These are phyloP conservation scores for Drosophila busckii DNA, from an alignment of 1,140 invertebrate genomes.

Conservation along the genomic window DNA sequence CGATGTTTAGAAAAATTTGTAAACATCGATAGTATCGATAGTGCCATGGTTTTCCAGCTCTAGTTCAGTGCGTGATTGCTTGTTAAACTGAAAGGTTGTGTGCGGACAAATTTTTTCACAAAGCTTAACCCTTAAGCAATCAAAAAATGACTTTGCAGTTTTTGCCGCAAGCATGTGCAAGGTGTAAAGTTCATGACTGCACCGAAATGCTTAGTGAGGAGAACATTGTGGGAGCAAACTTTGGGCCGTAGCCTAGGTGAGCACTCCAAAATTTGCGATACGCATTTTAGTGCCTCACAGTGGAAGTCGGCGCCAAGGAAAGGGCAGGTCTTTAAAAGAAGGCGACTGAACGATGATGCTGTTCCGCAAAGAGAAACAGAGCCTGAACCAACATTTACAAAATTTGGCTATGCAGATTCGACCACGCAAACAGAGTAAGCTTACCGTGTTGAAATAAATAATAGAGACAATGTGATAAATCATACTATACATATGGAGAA, in stretches of 20 bases:
- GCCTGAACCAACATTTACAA: not conserved
- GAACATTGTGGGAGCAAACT: slow-evolving; percentile 8
- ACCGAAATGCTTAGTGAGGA: slow-evolving; percentile 9
- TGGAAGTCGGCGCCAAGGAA: slow-evolving; percentile 3
- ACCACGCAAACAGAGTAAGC: slow-evolving; percentile 24
- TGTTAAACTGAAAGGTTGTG: not conserved
- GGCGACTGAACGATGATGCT: slow-evolving; percentile 1
- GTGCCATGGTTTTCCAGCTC: too few relatives aligned
- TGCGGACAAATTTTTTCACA: not conserved
- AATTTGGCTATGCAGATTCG: not conserved
- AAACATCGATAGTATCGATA: too few relatives aligned
- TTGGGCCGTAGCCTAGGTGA: slow-evolving; percentile 7
- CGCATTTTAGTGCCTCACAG: slow-evolving; percentile 4
- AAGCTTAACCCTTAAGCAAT: not conserved
- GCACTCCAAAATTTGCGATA: slow-evolving; percentile 4
- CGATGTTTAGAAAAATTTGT: too few relatives aligned
- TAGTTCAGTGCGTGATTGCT: not conserved
- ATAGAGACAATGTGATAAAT: not conserved
- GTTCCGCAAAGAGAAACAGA: slow-evolving; percentile 2
- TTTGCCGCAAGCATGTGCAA: slow-evolving; percentile 3
- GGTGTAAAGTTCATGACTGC: not conserved
- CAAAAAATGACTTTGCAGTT: slow-evolving; percentile 5
- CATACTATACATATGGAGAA: too few relatives aligned
- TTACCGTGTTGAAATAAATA: not conserved
- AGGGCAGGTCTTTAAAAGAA: not conserved